Percentiles rank a stretch among this genome's conserved stretches.
Conservation (phyloP, 2,113 vertebrate species). For the Murina feae region DNA sequence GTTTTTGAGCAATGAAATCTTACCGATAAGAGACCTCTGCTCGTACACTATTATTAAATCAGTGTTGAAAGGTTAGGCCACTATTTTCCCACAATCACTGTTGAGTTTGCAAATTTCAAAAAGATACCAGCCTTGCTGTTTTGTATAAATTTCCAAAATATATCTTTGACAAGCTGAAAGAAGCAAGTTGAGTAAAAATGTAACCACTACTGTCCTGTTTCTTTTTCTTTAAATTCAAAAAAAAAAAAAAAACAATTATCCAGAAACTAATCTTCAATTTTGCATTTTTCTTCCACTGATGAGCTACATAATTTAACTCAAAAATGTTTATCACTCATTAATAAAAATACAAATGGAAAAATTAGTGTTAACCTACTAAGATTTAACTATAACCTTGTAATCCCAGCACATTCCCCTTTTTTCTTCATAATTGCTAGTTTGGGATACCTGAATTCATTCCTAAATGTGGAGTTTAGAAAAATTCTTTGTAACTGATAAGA, state of each 20-base stretch:
- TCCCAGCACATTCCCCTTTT: neutral
- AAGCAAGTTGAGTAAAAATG: conserved; percentile 53
- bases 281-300: conserved; percentile 42
- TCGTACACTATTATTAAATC: conserved; percentile 59
- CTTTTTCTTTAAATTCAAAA: conserved; percentile 1
- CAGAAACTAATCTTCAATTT: conserved; percentile 56
- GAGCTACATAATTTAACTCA: conserved; percentile 57
- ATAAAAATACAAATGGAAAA: conserved; percentile 68
- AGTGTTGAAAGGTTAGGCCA: conserved; percentile 31
- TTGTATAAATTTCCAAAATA: conserved; percentile 30
- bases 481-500: conserved; percentile 1
- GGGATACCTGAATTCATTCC: conserved; percentile 24
- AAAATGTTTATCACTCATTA: conserved; percentile 67
- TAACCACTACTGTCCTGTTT: conserved; percentile 16
- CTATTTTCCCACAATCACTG: conserved; percentile 55
- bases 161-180: conserved; percentile 33
- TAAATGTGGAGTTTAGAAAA: conserved; percentile 34
- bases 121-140: conserved; percentile 35
- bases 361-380: conserved; percentile 58
- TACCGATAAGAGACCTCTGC: conserved; percentile 24
- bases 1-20: conserved; percentile 49
- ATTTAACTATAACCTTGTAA: conserved; percentile 34
- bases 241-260: conserved; percentile 40
- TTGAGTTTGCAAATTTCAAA: conserved; percentile 54
- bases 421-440: conserved; percentile 44